Evolutionary conservation across 92 coral and sea anemone species (phyloP).

Genomic region (Nematostella vectensis): DNA sequence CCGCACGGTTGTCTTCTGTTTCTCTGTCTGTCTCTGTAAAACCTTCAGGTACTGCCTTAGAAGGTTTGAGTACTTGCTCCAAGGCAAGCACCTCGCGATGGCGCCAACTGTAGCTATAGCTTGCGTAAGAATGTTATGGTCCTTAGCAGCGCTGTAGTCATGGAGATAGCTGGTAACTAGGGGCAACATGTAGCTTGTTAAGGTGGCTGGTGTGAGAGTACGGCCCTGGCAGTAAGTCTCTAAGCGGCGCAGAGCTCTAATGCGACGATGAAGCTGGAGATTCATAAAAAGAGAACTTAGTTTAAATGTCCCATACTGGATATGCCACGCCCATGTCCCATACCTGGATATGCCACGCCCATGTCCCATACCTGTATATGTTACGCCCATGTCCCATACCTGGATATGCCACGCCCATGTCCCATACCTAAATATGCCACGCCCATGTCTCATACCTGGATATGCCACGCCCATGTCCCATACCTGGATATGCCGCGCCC

Average conservation of each 20-base stretch:
- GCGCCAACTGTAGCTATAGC: slow-evolving; percentile 79
- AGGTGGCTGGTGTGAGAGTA: slow-evolving; percentile 54
- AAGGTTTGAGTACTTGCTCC: slow-evolving; percentile 73
- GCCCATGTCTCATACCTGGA: no score
- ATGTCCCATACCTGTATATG: no score
- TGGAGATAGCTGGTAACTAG: slow-evolving; percentile 76
- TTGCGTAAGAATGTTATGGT: slow-evolving; percentile 82
- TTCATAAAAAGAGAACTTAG: no score
- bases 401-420: no score
- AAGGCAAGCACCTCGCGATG: slow-evolving; percentile 69
- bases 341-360: no score
- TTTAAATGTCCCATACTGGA: no score
- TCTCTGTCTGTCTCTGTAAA: slow-evolving; percentile 55
- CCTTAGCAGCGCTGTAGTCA: slow-evolving; percentile 78
- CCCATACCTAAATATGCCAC: no score
- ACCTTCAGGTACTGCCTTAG: slow-evolving; percentile 67
- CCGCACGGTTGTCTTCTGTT: slow-evolving; percentile 73
- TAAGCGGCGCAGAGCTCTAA: slow-evolving; percentile 83
- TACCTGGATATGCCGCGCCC: no score
- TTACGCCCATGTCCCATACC: no score
- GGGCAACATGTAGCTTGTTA: slow-evolving; percentile 71
- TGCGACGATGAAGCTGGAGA: slow-evolving; percentile 89
- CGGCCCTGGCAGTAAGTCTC: slow-evolving; percentile 60
- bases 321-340: no score
- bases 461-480: no score